Evolutionary conservation across 2,888 invertebrate species (phyloP).

Genomic region (Eupeodes latifasciatus): DNA sequence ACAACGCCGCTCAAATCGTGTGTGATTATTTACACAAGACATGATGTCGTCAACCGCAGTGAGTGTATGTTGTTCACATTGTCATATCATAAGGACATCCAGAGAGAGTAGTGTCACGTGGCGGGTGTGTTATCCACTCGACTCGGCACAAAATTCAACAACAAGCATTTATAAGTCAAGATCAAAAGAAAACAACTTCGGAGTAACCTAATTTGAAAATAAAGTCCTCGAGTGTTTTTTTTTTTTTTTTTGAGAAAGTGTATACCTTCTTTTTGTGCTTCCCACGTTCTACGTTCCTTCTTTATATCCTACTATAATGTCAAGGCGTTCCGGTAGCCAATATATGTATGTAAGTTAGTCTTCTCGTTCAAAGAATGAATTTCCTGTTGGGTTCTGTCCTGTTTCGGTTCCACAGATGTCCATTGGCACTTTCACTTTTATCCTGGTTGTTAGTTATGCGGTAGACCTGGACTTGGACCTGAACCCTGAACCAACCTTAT

Average conservation of each 20-base stretch:
- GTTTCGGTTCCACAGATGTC: constrained; percentile 11
- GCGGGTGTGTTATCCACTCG: constrained; percentile 55
- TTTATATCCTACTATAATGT: neutral
- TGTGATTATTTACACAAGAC: constrained; percentile 60
- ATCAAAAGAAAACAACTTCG: constrained; percentile 78
- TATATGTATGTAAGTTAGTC: neutral
- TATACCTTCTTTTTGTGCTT: constrained; percentile 23
- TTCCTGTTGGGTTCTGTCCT: constrained; percentile 58
- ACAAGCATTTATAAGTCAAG: constrained; percentile 76
- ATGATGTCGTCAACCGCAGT: constrained; percentile 32
- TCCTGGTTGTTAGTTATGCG: neutral
- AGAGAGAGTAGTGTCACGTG: constrained; percentile 61
- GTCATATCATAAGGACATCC: constrained; percentile 45
- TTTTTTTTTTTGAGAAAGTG: constrained; percentile 32
- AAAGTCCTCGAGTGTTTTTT: constrained; percentile 48
- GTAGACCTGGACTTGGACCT: neutral
- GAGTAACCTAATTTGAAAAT: constrained; percentile 73
- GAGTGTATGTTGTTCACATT: too few species aligned
- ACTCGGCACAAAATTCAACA: constrained; percentile 62
- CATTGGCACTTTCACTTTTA: constrained; percentile 72
- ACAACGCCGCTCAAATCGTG: constrained; percentile 51
- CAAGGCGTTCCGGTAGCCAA: neutral
- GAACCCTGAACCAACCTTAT: neutral
- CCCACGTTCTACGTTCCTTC: constrained; percentile 33
- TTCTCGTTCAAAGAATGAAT: constrained; percentile 43